These are phyloP conservation scores for Trissolcus brochymenae DNA, from an alignment of 2,888 invertebrate genomes.

Conservation along the genomic window DNA sequence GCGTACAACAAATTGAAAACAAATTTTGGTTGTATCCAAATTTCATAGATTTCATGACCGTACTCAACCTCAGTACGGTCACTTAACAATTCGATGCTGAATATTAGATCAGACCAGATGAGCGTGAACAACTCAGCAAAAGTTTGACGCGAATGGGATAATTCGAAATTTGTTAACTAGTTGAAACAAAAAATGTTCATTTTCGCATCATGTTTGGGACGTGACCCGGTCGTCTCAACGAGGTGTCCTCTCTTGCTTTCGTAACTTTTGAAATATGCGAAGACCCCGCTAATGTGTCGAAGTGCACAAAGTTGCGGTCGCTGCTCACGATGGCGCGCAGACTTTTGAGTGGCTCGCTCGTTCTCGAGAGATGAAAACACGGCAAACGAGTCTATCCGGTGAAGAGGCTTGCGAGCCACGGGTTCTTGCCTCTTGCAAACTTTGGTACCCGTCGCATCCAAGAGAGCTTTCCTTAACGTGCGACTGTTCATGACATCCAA, in stretches of 20 bases:
- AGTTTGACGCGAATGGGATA: too few relatives aligned
- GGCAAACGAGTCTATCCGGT: constrained; percentile 23
- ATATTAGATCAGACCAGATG: too few relatives aligned
- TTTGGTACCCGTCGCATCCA: background rate
- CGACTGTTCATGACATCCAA: constrained; percentile 23
- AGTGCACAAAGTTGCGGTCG: constrained; percentile 28
- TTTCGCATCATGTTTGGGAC: background rate
- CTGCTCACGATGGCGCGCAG: constrained; percentile 1
- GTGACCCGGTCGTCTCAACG: constrained; percentile 1
- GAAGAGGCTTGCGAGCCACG: constrained; percentile 5
- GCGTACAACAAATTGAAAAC: too few relatives aligned
- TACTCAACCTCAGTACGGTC: too few relatives aligned
- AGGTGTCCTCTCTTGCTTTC: constrained; percentile 26
- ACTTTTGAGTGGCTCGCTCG: constrained; percentile 26
- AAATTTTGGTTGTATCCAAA: too few relatives aligned
- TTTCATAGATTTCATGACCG: too few relatives aligned
- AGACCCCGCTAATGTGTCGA: constrained; percentile 25
- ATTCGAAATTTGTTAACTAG: too few relatives aligned
- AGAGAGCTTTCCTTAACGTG: constrained; percentile 29
- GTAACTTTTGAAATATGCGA: constrained; percentile 16
- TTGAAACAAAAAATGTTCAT: background rate
- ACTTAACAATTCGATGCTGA: too few relatives aligned
- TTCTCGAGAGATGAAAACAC: constrained; percentile 20
- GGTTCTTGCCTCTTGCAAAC: constrained; percentile 8
- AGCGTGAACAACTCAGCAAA: too few relatives aligned